phyloP scores from a whole-genome alignment of 64 coral and sea anemone genomes.

The Hydrozoanthus tunicans region DNA sequence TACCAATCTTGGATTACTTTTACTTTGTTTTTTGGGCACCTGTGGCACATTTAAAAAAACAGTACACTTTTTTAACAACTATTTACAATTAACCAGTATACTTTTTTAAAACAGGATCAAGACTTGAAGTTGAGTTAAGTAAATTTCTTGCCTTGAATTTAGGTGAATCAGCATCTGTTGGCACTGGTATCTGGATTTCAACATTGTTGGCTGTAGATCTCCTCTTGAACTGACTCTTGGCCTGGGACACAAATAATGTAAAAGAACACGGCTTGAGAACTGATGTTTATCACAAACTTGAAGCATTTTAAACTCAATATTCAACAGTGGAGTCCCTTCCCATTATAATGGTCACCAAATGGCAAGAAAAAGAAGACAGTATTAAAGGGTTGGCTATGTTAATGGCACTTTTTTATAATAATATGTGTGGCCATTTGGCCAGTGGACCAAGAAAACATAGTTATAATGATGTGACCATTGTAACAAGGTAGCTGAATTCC shows the following conservation, averaged over 20 bases:
- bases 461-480: background rate
- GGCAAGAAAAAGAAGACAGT: background rate
- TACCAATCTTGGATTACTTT: too few relatives aligned
- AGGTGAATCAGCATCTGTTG: slow-evolving; percentile 92
- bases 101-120: too few relatives aligned
- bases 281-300: too few relatives aligned
- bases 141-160: slow-evolving; percentile 87
- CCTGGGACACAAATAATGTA: slow-evolving; percentile 31
- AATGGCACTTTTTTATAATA: too few relatives aligned
- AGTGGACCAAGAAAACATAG: background rate
- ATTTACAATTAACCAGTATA: background rate
- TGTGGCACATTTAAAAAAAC: too few relatives aligned
- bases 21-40: too few relatives aligned
- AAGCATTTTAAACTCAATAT: too few relatives aligned
- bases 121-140: too few relatives aligned
- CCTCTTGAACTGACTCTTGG: slow-evolving; percentile 98
- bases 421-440: too few relatives aligned
- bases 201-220: slow-evolving; percentile 99
- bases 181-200: slow-evolving; percentile 98
- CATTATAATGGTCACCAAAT: too few relatives aligned
- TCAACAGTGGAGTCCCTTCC: too few relatives aligned
- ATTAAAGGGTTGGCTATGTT: background rate
- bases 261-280: too few relatives aligned
- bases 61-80: background rate
- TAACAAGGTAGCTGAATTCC: background rate